Evolutionary conservation across 1,140 invertebrate species (phyloP).

Genomic region (Lepidurus couesii): DNA sequence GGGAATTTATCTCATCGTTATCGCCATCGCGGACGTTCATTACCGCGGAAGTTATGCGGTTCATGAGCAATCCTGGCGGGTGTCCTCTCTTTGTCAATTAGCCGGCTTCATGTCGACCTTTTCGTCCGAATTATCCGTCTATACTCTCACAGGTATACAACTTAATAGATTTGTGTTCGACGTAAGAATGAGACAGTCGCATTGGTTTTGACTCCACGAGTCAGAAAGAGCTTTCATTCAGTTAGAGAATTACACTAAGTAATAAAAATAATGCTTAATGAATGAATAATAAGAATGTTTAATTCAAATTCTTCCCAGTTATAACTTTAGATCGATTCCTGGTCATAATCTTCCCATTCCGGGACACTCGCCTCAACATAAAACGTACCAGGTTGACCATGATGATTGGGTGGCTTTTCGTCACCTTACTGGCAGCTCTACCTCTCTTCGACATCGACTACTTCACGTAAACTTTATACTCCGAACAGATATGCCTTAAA

Average conservation of each 20-base stretch:
- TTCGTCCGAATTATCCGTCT: conserved; percentile 59
- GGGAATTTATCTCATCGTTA: conserved; percentile 53
- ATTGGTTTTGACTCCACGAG: no score
- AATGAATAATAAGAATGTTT: neutral
- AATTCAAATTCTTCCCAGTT: conserved; percentile 39
- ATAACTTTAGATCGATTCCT: conserved; percentile 55
- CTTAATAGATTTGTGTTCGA: no score
- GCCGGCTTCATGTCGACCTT: conserved; percentile 61
- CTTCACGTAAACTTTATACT: conserved; percentile 41
- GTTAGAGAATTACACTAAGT: no score
- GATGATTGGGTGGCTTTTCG: conserved; percentile 48
- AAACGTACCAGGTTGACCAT: conserved; percentile 47
- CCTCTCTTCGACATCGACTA: conserved; percentile 49
- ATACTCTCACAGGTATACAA: conserved; percentile 50
- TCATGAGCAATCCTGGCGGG: conserved; percentile 50
- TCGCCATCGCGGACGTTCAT: conserved; percentile 49
- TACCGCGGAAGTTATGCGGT: conserved; percentile 53
- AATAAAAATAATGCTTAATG: neutral
- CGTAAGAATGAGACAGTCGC: no score
- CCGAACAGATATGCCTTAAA: neutral
- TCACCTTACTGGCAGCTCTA: conserved; percentile 46
- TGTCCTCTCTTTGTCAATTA: conserved; percentile 50
- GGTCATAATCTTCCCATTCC: conserved; percentile 53
- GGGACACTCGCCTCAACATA: conserved; percentile 45
- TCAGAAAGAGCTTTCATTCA: no score